phyloP scores from a whole-genome alignment of 2,113 vertebrate genomes.

The Helogale parvula region DNA sequence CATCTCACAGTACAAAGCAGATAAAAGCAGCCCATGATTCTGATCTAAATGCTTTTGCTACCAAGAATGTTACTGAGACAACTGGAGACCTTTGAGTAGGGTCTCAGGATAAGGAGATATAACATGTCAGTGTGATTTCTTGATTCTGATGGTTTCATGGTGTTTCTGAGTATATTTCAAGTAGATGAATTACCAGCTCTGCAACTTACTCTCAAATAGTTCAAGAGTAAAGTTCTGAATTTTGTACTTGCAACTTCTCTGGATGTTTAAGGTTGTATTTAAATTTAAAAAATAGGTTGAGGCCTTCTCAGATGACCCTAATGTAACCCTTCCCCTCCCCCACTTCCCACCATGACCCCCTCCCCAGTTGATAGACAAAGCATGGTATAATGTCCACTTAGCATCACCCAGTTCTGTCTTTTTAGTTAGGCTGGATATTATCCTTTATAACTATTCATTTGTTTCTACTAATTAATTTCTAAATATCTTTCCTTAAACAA shows the following conservation, averaged over 20 bases:
- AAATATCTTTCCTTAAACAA: not conserved
- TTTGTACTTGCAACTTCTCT: not conserved
- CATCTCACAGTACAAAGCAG: not conserved
- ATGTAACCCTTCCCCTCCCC: fast-evolving
- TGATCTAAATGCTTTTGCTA: not conserved
- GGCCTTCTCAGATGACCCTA: not conserved
- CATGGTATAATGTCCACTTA: not conserved
- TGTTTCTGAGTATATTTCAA: not conserved
- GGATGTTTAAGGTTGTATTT: not conserved
- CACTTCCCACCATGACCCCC: not conserved
- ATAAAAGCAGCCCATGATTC: not conserved
- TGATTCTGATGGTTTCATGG: no score
- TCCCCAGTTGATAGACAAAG: fast-evolving
- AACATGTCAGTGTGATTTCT: not conserved
- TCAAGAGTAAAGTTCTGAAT: not conserved
- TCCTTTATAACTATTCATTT: not conserved
- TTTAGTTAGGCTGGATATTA: not conserved
- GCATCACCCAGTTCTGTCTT: not conserved
- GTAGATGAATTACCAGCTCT: not conserved
- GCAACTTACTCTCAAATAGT: not conserved
- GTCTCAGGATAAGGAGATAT: not conserved
- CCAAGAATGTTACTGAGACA: not conserved
- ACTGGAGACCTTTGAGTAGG: not conserved
- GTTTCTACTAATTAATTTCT: not conserved
- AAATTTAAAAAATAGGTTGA: not conserved